Base-by-base conservation (phyloP, 2,797 vertebrate species). In the Girardinus metallicus region DNA sequence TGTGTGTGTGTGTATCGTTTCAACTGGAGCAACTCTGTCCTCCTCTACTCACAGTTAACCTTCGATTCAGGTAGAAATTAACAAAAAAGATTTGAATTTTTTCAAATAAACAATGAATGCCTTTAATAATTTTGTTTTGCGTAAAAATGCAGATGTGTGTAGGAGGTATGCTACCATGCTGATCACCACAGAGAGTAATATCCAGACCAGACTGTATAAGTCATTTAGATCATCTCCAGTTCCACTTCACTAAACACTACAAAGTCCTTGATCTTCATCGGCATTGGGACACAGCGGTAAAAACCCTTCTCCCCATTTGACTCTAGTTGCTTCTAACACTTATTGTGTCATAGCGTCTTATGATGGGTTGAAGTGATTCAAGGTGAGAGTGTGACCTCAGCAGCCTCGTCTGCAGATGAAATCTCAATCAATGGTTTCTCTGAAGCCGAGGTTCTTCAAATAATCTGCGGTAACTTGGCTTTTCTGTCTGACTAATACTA, bases 401-500 rank as follows among this genome's bases (percentile, higher is more conserved):
- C n/a, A 36, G 29, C 18, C 15, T 55, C 39, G 18, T 53, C 23
- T 8, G 43, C 43, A 2, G 44, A 47, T 41, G 44, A 31, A 5
- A 46, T 49, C 12, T 15, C 39, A 71, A n/a, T 44, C 11, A 71
- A 71, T 26, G 39, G 68, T 44, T 71, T 71, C 68, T 74, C 29
- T 78, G 74, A 74, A 29, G 13, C 29, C 26, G n/a, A 39, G 5
- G 8, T 26, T n/a, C 36, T 76, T 26, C 41, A 43, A n/a, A 71
- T 44, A 44, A 71, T n/a, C 39, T 43, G 23, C 6, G 36, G 62
- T 75, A 49, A 73, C 64, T 16, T 36, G 7, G 36, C 18, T 55
- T 79, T 81, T 82, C 74, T 82, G 53, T 76, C 75, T 2, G 5
- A 41, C 66, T 12, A 64, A 49, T 31, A 53, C 4, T 12, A 10